These are phyloP conservation scores for Brenthis ino DNA, from an alignment of 2,888 invertebrate genomes.

Conservation along the genomic window DNA sequence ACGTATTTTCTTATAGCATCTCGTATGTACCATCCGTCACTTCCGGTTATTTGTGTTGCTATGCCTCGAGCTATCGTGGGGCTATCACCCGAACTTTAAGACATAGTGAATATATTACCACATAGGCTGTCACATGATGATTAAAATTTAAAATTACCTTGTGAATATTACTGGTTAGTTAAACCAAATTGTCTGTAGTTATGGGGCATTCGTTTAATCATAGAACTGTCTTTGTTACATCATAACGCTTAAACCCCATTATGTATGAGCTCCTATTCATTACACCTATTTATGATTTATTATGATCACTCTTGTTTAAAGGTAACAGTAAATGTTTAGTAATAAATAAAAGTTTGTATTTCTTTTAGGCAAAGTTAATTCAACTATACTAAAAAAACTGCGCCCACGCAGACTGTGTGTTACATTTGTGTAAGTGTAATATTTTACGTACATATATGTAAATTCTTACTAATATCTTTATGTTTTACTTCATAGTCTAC, in stretches of 20 bases:
- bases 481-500: background rate
- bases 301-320: constrained; percentile 1
- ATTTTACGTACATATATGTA: no score
- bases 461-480: background rate
- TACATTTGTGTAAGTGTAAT: no score
- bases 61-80: constrained; percentile 34
- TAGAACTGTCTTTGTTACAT: background rate
- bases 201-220: background rate
- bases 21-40: constrained; percentile 29
- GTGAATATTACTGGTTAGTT: background rate
- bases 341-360: background rate
- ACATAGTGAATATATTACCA: constrained; percentile 1
- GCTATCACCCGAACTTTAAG: constrained; percentile 28
- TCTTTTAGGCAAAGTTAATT: no score
- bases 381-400: no score
- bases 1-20: constrained; percentile 14
- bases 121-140: background rate
- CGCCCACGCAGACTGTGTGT: no score
- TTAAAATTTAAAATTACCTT: background rate
- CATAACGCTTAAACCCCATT: background rate
- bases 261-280: constrained; percentile 4
- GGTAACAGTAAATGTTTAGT: constrained; percentile 1
- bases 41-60: constrained; percentile 31
- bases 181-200: background rate
- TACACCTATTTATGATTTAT: constrained; percentile 1